Evolutionary conservation across 2,113 vertebrate species (phyloP).

Genomic region (Actinemys pallida): DNA sequence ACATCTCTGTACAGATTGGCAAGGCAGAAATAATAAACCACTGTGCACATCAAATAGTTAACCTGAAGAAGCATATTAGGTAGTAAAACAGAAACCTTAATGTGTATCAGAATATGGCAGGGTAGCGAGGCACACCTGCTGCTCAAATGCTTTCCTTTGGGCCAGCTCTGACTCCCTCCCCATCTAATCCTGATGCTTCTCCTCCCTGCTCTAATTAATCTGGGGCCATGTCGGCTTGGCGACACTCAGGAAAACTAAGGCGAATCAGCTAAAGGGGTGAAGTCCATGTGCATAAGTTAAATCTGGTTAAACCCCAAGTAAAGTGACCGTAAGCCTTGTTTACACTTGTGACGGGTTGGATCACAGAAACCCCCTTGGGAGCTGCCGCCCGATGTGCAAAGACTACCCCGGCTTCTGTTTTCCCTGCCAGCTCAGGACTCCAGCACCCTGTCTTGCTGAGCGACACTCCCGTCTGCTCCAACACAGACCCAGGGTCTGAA

Average conservation of each 20-base stretch:
- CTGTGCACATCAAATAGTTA: background rate
- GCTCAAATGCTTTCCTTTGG: background rate
- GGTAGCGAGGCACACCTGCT: background rate
- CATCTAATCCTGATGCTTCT: background rate
- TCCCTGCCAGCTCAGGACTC: no score
- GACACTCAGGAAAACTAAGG: background rate
- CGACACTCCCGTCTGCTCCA: no score
- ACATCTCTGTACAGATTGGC: background rate
- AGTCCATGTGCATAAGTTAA: background rate
- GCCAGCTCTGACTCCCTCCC: background rate
- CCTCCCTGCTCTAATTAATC: background rate
- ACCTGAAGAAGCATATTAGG: rapidly evolving
- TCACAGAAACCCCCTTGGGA: no score
- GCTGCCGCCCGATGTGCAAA: no score
- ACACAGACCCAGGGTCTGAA: no score
- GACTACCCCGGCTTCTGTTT: no score
- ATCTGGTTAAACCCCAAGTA: background rate
- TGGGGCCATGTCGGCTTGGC: no score
- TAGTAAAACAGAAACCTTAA: background rate
- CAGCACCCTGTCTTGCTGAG: no score
- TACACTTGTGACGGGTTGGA: no score
- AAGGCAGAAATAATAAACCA: background rate
- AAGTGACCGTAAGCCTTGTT: no score
- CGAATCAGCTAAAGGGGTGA: background rate
- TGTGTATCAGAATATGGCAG: no score